Base-by-base conservation (phyloP, 2,113 vertebrate genomes). In the Pteropus alecto region DNA sequence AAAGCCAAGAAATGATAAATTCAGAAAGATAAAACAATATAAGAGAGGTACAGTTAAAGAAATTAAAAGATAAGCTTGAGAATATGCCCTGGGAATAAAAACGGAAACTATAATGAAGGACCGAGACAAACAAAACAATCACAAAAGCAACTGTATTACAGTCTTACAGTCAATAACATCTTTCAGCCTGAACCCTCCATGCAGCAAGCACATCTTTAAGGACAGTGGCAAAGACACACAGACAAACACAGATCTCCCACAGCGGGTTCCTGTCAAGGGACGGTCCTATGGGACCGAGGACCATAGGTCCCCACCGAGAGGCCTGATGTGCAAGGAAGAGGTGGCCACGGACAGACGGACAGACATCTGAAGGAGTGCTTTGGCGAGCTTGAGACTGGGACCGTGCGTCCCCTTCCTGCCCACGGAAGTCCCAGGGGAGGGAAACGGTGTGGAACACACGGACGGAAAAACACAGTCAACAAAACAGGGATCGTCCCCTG, bases 361-460 rank as follows among this genome's bases (percentile, higher is more conserved):
- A 51, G 51, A 41, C 28, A 11, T 26, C 63, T n/a, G 14, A 54
- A 43, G 56, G 18, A 68, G 58, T 4, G 22, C 21, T 6, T 14
- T 22, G 11, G 24, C 12, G 61, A 46, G 41, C 9, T 11, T 12
- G 7, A 19, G 12, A 21, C 24, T 21, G 65, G 2, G 7, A 10
- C 38, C 21, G 14, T 0, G 41, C 3, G 61, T 46, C 41, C 21
- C 5, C 30, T 46, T 77, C 60, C 51, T 1, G 35, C 8, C n/a
- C 65, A 48, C 6, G 30, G 48, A 35, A 19, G 22, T 30, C 43
- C 18, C 41, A 1, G 9, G 35, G 4, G 15, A 7, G 10, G 22
- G 61, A 43, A 28, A 9, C 2, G 3, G 6, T 0, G 1, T 7
- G 4, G 19, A 38, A 46, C 6, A 26, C 33, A 15, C 1, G 3